These are phyloP conservation scores for Sternotherus odoratus DNA, from an alignment of 2,797 vertebrate species.

Conservation along the genomic window DNA sequence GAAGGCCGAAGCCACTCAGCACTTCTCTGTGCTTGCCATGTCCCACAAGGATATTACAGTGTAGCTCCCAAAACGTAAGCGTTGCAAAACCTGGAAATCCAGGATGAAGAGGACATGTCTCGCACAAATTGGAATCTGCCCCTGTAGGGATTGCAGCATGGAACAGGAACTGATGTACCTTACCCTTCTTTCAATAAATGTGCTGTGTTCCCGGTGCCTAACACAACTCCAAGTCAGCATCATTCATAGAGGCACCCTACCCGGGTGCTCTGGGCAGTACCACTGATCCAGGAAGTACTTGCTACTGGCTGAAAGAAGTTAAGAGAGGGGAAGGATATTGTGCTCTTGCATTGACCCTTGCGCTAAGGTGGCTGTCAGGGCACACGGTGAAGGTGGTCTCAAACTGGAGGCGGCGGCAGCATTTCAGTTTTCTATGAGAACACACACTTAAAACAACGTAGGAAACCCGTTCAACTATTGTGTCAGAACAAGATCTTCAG, in stretches of 20 bases:
- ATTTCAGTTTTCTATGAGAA: background rate
- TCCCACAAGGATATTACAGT: background rate
- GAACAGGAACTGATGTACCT: background rate
- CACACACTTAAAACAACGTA: background rate
- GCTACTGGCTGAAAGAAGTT: background rate
- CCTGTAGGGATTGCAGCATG: background rate
- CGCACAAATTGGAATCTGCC: background rate
- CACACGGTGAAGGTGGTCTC: fast-evolving
- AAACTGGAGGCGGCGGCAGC: background rate
- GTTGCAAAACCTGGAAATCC: background rate
- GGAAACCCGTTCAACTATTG: conserved; percentile 7
- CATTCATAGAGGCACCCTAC: background rate
- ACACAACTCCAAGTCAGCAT: background rate
- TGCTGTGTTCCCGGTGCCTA: background rate
- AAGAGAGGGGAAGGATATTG: too few species aligned
- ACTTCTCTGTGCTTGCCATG: background rate
- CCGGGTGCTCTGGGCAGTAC: background rate
- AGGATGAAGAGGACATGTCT: background rate
- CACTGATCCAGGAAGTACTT: background rate
- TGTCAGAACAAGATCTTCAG: conserved; percentile 16
- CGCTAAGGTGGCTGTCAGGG: background rate
- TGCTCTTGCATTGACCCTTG: background rate
- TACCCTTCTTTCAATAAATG: background rate
- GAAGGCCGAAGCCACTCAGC: background rate
- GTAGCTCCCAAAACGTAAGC: background rate